Percentiles rank a stretch among this genome's conserved stretches.
These are phyloP conservation scores for Ethmia dodecea DNA, from an alignment of 2,888 invertebrate species.

Conservation along the genomic window DNA sequence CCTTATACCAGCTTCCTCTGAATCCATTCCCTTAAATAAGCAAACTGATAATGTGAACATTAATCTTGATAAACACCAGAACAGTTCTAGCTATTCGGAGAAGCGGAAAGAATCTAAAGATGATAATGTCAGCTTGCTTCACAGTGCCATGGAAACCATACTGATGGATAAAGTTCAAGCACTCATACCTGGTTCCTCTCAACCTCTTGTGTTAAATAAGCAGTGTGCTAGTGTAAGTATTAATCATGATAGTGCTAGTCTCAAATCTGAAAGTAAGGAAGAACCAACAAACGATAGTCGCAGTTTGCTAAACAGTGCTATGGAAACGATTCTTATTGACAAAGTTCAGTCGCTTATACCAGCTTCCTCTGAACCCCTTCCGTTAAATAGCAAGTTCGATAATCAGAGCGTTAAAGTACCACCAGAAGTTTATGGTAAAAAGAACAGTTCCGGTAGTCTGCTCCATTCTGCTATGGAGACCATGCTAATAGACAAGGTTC, in stretches of 20 bases:
- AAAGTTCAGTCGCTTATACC: constrained; percentile 14
- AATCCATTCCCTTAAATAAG: background rate
- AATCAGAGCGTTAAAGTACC: background rate
- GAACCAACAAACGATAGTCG: no score
- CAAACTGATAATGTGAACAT: background rate
- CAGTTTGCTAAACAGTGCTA: constrained; percentile 1
- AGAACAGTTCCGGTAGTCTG: constrained; percentile 30
- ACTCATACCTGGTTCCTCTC: constrained; percentile 42
- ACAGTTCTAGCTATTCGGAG: constrained; percentile 8
- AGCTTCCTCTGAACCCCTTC: background rate
- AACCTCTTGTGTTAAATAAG: no score
- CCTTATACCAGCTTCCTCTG: background rate
- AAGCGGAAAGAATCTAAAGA: constrained; percentile 13
- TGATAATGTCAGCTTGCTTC: constrained; percentile 34
- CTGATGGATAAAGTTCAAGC: constrained; percentile 24
- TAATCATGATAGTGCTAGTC: constrained; percentile 5
- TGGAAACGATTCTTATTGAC: constrained; percentile 15
- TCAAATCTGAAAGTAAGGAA: background rate
- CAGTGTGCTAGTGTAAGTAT: no score
- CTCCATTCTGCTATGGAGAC: constrained; percentile 69
- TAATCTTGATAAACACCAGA: constrained; percentile 18
- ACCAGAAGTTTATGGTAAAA: background rate
- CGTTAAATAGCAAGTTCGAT: background rate
- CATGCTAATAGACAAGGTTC: constrained; percentile 69
- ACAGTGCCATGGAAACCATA: constrained; percentile 21